Evolutionary conservation across 1,140 invertebrate species (phyloP).

Genomic region (Drosophila parvula): DNA sequence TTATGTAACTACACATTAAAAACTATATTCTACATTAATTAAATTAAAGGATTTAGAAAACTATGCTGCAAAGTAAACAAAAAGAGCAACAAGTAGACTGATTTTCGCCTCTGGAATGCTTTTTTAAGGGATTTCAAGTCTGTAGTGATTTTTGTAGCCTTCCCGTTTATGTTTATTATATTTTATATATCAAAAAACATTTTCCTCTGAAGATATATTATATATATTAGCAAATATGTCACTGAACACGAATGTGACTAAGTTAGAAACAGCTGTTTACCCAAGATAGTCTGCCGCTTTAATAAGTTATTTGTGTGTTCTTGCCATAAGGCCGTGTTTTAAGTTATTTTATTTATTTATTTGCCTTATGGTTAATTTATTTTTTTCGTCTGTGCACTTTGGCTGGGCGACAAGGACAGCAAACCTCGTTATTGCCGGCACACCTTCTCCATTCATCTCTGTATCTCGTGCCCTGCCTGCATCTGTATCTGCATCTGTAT

Average conservation of each 20-base stretch:
- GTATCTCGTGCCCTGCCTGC: neutral
- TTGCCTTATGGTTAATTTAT: neutral
- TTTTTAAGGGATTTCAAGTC: too few relatives aligned
- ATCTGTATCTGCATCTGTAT: slow-evolving; percentile 14
- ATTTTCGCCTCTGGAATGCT: too few relatives aligned
- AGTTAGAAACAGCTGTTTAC: neutral
- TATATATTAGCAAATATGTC: neutral
- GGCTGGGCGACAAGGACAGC: slow-evolving; percentile 43
- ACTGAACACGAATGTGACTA: too few relatives aligned
- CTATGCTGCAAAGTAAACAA: too few relatives aligned
- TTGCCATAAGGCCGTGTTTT: too few relatives aligned
- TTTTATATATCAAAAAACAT: too few relatives aligned
- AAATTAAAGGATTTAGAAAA: neutral
- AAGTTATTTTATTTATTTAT: neutral
- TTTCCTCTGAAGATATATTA: neutral
- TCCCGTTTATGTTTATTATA: too few relatives aligned
- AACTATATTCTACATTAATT: neutral
- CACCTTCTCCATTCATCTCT: slow-evolving; percentile 7
- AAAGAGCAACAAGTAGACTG: too few relatives aligned
- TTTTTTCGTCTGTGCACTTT: slow-evolving; percentile 6
- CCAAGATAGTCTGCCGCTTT: neutral
- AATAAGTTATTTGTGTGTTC: neutral
- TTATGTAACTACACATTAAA: too few relatives aligned
- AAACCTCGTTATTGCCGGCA: slow-evolving; percentile 6
- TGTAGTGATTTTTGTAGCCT: too few relatives aligned